Base-by-base conservation (phyloP, 2,888 invertebrate species). In the Dasysyrphus tricinctus region DNA sequence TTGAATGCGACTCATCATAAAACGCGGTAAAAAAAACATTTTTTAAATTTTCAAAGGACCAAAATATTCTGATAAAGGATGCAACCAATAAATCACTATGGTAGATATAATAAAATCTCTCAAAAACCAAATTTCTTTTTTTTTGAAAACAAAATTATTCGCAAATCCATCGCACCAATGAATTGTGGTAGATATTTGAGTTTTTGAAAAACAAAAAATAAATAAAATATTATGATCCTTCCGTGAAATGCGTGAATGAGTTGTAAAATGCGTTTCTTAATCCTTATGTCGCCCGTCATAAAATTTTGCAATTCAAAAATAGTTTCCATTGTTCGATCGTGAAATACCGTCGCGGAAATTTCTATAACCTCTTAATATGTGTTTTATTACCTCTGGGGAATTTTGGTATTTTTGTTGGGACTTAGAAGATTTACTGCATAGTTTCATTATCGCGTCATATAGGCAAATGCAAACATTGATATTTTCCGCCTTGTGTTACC, bases 391-490 rank as follows among this genome's bases (percentile, higher is more conserved):
- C 47, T 9, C 51, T 19, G 14, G 24, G 59, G 51, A 59, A 67
- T 76, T 80, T 65, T 32, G 77, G 77, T 77, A 63, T 77, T 81
- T 72, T 37, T 47, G 6, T 34, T 59, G 12, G n/a, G 24, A 24
- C 14, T 57, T 14, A 7, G 34, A 19, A 49, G 63, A 63, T 77
- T 72, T 70, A 47, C 44, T 39, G 72, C 81, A 72, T 72, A 42
- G 69, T 61, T 59, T 61, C n/a, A 54, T 19, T 83, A 84, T 84
- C 83, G 80, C 69, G 59, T 63, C 51, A 51, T 16, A 7, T 14
- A 39, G 19, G 59, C 14, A 67, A 34, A 16, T 16, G 47, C 6
- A 1, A 61, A 6, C 0, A 7, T 14, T 14, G 24, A 29, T 9
- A n/a, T 73, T 56, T 24, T 24, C 24, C 24, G 24, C 12, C 51